These are phyloP conservation scores for Lepisosteus osseus DNA, from an alignment of 2,113 vertebrate genomes.

Conservation along the genomic window DNA sequence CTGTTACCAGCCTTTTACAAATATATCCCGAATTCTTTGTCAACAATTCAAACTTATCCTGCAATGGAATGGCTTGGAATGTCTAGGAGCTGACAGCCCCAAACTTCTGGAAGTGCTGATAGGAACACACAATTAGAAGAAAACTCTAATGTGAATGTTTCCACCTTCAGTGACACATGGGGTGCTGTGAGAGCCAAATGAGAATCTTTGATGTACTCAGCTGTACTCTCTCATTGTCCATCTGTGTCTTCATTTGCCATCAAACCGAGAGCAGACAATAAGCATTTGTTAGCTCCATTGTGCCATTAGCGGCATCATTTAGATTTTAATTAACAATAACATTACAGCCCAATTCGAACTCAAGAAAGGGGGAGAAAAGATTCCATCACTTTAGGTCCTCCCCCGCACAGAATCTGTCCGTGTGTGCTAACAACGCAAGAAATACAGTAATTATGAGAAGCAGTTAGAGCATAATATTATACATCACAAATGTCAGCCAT, in stretches of 20 bases:
- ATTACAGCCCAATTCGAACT: constrained; percentile 20
- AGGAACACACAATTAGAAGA: too few species aligned
- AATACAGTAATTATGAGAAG: constrained; percentile 47
- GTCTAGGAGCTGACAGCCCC: too few species aligned
- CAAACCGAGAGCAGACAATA: neutral
- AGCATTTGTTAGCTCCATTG: neutral
- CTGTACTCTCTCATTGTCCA: neutral
- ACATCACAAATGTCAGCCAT: constrained; percentile 43
- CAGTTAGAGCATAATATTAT: constrained; percentile 46
- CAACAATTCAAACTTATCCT: too few species aligned
- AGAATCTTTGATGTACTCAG: neutral
- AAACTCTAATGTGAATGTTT: too few species aligned
- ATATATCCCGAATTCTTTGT: too few species aligned
- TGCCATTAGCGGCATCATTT: constrained; percentile 12
- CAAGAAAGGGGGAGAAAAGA: constrained; percentile 12
- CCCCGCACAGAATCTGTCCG: constrained; percentile 6
- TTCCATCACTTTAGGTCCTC: constrained; percentile 8
- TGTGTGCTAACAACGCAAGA: constrained; percentile 44
- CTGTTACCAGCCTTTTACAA: too few species aligned
- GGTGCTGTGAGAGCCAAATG: neutral
- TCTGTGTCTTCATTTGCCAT: constrained; percentile 16
- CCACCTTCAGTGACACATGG: too few species aligned
- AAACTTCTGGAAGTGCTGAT: too few species aligned
- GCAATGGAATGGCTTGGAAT: too few species aligned
- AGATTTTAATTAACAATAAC: constrained; percentile 26